Conservation (phyloP, 2,113 vertebrate species). For the Cranoglanis bouderius region DNA sequence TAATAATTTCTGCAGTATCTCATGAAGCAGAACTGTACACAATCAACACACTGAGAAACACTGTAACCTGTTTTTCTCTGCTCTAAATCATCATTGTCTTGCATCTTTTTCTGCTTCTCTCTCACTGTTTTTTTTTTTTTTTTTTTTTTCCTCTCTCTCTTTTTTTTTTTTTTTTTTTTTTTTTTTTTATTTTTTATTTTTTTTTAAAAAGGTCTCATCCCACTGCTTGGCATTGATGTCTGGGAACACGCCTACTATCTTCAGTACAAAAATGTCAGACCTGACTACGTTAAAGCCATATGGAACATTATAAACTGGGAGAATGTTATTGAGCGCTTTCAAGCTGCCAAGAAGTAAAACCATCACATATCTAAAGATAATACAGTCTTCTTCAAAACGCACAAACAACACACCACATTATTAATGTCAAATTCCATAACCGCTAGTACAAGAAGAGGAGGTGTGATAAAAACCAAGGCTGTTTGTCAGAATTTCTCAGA, state of each 20-base stretch:
- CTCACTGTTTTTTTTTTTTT: neutral
- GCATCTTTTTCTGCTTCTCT: neutral
- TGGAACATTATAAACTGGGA: conserved; percentile 98
- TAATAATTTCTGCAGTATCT: neutral
- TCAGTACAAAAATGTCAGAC: conserved; percentile 96
- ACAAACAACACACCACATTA: conserved; percentile 12
- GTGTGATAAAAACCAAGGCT: neutral
- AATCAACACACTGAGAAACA: neutral
- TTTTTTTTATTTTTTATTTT: neutral
- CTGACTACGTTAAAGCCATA: conserved; percentile 96
- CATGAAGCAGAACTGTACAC: neutral
- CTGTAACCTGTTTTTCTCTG: neutral
- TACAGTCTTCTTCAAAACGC: neutral
- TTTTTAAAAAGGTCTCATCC: conserved; percentile 85
- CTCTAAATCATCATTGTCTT: neutral
- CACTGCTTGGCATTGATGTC: conserved; percentile 94
- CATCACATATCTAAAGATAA: neutral
- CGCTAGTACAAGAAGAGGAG: neutral
- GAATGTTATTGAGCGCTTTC: conserved; percentile 85
- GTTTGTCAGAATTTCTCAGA: conserved; percentile 2
- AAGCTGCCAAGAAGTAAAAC: conserved; percentile 81
- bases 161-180: conserved; percentile 1
- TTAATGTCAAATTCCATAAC: neutral
- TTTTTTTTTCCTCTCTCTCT: neutral
- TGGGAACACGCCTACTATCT: conserved; percentile 99